A percentile compares a stretch with the other conserved stretches of the same genome.
These are phyloP conservation scores for Eurystomus glaucurus DNA, from an alignment of 2,797 vertebrate genomes.

Conservation along the genomic window DNA sequence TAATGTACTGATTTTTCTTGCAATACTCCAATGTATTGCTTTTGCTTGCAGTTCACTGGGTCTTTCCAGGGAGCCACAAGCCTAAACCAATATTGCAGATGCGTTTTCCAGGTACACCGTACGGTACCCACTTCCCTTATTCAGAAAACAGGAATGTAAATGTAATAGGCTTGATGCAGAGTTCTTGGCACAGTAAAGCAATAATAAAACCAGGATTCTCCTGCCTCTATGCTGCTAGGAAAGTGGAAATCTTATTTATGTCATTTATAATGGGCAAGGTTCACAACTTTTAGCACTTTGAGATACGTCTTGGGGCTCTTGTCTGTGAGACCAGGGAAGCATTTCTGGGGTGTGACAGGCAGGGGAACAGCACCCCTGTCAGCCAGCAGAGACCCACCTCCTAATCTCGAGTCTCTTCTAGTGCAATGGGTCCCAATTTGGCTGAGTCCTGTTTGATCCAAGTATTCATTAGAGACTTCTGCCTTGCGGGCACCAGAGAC, in stretches of 20 bases:
- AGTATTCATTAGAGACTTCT: not conserved
- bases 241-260: not conserved
- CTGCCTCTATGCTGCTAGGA: not conserved
- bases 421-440: not conserved
- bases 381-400: not conserved
- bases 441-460: not conserved
- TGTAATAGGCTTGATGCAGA: not conserved
- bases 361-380: not conserved
- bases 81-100: not conserved
- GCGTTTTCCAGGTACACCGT: not conserved
- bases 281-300: not conserved
- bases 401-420: not conserved
- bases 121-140: not conserved
- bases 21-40: not conserved
- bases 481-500: not conserved
- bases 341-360: not conserved
- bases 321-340: not conserved
- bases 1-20: constrained; percentile 26
- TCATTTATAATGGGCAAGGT: not conserved
- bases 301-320: not conserved
- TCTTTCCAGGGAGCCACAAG: constrained; percentile 31
- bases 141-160: not conserved
- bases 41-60: not conserved
- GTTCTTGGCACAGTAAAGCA: not conserved
- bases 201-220: not conserved